Evolutionary conservation across 2,888 invertebrate genomes (phyloP).

Genomic region (Leptopilina syphax): DNA sequence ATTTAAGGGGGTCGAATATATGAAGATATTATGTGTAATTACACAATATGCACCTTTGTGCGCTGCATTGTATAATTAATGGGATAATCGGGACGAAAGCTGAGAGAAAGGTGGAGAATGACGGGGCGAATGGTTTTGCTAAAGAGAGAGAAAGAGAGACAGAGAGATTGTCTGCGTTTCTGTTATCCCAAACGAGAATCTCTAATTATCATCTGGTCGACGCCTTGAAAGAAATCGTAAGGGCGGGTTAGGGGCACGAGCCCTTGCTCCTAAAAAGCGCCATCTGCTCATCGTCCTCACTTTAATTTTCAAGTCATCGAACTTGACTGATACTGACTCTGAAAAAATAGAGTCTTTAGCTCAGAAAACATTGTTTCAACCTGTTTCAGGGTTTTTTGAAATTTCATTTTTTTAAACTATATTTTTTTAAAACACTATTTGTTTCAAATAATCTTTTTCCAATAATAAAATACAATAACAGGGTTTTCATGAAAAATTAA

Average conservation of each 20-base stretch:
- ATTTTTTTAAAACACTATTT: no score
- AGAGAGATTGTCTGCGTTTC: conserved; percentile 27
- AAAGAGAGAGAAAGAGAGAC: not conserved
- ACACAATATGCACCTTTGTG: no score
- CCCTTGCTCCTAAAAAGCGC: conserved; percentile 51
- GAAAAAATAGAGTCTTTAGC: no score
- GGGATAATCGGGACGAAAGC: conserved; percentile 17
- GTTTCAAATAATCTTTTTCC: no score
- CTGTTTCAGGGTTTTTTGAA: no score
- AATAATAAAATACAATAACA: no score
- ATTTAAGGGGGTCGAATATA: no score
- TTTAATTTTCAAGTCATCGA: conserved; percentile 25
- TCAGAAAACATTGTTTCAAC: no score
- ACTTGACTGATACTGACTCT: conserved; percentile 41
- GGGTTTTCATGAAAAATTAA: no score
- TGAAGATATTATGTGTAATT: no score
- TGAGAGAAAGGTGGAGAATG: not conserved
- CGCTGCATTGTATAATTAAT: conserved; percentile 22
- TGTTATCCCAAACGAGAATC: conserved; percentile 50
- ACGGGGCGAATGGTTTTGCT: not conserved
- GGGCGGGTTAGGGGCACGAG: conserved; percentile 60
- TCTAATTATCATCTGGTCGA: conserved; percentile 60
- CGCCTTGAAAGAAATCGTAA: conserved; percentile 60
- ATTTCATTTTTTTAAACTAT: no score
- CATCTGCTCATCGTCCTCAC: conserved; percentile 58